Conservation (phyloP, 2,113 vertebrate genomes). For the mouse (Mus musculus) region DNA sequence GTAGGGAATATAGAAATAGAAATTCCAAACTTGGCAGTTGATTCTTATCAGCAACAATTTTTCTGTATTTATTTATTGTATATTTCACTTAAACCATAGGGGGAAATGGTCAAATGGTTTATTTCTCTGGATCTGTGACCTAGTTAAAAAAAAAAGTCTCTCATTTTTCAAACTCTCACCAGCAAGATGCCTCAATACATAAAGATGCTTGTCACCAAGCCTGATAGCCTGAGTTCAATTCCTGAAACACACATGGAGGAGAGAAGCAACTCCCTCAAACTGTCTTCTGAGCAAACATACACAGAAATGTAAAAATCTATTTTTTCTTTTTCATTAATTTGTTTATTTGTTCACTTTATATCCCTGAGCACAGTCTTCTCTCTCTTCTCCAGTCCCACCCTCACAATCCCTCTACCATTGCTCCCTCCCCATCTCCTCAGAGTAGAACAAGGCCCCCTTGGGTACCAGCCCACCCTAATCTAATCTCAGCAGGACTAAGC, state of each 20-base stretch:
- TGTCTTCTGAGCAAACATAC: neutral
- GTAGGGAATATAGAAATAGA: neutral
- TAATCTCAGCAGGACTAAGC: too few relatives aligned
- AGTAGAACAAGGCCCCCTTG: too few relatives aligned
- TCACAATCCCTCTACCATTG: too few relatives aligned
- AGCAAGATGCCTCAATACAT: neutral
- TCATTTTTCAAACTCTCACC: slow-evolving; percentile 32
- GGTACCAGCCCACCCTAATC: too few relatives aligned
- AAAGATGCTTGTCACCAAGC: neutral
- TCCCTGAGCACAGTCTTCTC: too few relatives aligned
- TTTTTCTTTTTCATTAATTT: too few relatives aligned
- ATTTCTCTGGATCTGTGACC: neutral
- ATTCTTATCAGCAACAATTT: neutral
- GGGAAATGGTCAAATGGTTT: neutral
- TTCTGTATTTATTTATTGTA: neutral
- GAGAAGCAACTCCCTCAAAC: neutral
- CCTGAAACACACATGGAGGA: neutral
- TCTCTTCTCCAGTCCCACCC: too few relatives aligned
- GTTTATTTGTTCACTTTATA: too few relatives aligned
- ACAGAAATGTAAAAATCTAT: neutral
- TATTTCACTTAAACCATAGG: neutral
- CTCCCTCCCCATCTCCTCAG: too few relatives aligned
- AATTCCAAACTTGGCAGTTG: neutral
- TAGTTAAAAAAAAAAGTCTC: neutral
- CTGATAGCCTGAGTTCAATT: neutral